Percentiles rank a stretch among this genome's conserved stretches.
Evolutionary conservation across 2,888 invertebrate species (phyloP).

Genomic region (Nebria salina): DNA sequence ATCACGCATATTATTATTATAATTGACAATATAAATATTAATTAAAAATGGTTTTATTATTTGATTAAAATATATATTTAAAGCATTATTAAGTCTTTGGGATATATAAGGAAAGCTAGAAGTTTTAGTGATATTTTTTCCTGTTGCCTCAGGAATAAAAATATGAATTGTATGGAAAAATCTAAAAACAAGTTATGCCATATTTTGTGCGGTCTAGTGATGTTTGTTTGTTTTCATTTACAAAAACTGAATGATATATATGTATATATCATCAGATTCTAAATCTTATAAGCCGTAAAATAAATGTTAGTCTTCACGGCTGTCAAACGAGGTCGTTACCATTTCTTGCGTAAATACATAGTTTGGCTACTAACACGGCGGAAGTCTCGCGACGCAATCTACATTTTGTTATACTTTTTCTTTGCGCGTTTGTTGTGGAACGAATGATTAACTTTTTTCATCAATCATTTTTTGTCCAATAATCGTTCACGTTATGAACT

Average conservation of each 20-base stretch:
- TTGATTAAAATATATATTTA: too few species aligned
- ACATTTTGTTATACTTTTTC: background rate
- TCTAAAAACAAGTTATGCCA: too few species aligned
- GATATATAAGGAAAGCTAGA: too few species aligned
- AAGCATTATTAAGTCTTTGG: too few species aligned
- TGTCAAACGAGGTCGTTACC: background rate
- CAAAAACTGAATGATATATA: background rate
- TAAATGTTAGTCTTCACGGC: background rate
- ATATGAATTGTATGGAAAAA: too few species aligned
- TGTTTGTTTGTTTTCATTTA: background rate
- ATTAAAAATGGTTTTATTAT: too few species aligned
- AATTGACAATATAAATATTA: too few species aligned
- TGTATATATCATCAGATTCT: background rate
- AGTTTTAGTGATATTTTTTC: too few species aligned
- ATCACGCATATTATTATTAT: background rate
- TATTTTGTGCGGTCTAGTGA: background rate
- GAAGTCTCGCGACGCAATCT: background rate
- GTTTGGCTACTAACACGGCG: background rate
- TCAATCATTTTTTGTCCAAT: constrained; percentile 16
- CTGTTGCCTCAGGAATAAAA: too few species aligned
- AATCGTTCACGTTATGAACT: background rate
- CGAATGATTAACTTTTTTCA: constrained; percentile 12
- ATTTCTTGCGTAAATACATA: background rate
- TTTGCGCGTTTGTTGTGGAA: background rate
- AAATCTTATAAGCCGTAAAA: background rate